These are phyloP conservation scores for Drosophila elegans DNA, from an alignment of 1,140 invertebrate genomes.

Conservation along the genomic window DNA sequence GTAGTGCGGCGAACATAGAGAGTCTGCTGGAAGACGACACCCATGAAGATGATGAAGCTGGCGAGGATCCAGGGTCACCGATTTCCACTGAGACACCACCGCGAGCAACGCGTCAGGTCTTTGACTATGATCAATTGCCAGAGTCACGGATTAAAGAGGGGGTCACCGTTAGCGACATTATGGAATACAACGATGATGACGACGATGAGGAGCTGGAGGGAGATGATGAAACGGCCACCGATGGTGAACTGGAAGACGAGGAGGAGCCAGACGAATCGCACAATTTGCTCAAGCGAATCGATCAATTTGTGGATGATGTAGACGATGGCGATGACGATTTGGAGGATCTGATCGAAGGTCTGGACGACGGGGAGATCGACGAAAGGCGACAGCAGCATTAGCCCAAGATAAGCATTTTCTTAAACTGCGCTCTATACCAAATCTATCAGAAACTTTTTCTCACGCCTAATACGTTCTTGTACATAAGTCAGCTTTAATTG, in stretches of 20 bases:
- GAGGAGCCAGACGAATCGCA: conserved; percentile 40
- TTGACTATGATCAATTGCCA: conserved; percentile 84
- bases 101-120: conserved; percentile 74
- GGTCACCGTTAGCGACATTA: conserved; percentile 31
- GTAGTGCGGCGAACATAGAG: conserved; percentile 51
- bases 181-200: conserved; percentile 30
- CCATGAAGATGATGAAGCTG: conserved; percentile 37
- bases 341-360: conserved; percentile 65
- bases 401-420: conserved; percentile 51
- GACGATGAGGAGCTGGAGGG: conserved; percentile 39
- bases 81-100: conserved; percentile 60
- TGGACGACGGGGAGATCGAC: conserved; percentile 36
- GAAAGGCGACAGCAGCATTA: conserved; percentile 56
- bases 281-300: conserved; percentile 79
- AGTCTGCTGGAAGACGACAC: conserved; percentile 32
- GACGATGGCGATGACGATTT: conserved; percentile 72
- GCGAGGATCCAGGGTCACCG: conserved; percentile 39
- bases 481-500: conserved; percentile 76
- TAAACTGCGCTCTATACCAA: conserved; percentile 80
- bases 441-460: conserved; percentile 77
- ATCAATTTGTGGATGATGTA: conserved; percentile 72
- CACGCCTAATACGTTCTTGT: conserved; percentile 63
- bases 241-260: conserved; percentile 30
- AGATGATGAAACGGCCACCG: conserved; percentile 30
- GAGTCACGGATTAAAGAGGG: conserved; percentile 71